Conservation (phyloP, 2,888 invertebrate species). For the Zaprionus lineosus region DNA sequence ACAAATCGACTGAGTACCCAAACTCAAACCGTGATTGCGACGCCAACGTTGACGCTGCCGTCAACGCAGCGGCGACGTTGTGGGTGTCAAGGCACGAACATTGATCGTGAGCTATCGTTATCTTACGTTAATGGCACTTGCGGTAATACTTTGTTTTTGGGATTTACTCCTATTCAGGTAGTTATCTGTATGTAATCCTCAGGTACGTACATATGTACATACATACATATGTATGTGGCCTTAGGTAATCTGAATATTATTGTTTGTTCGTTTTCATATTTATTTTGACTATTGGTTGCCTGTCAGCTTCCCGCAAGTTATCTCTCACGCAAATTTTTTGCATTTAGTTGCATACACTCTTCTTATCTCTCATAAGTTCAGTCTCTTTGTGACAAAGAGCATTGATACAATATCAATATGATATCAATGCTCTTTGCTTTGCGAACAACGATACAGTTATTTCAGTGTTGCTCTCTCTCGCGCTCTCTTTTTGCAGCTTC, state of each 20-base stretch:
- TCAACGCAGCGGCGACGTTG: slow-evolving; percentile 13
- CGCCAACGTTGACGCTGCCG: slow-evolving; percentile 20
- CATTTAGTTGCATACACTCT: no score
- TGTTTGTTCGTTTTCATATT: no score
- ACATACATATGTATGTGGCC: no score
- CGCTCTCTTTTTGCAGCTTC: background rate
- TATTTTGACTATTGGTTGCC: no score
- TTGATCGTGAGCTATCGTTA: slow-evolving; percentile 39
- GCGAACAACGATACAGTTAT: background rate
- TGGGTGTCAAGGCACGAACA: slow-evolving; percentile 42
- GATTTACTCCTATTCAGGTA: background rate
- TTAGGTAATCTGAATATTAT: no score
- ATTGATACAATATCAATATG: no score
- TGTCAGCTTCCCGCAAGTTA: no score
- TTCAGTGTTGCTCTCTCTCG: background rate
- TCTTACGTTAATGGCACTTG: slow-evolving; percentile 9
- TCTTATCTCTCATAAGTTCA: no score
- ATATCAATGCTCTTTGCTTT: background rate
- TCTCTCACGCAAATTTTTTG: no score
- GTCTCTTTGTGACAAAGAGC: no score
- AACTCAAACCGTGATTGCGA: slow-evolving; percentile 22
- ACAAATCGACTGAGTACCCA: slow-evolving; percentile 51
- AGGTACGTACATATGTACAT: no score
- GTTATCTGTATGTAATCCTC: no score
- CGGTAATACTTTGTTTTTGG: background rate